phyloP scores from a whole-genome alignment of 2,888 invertebrate species.

The Dione vanillae region DNA sequence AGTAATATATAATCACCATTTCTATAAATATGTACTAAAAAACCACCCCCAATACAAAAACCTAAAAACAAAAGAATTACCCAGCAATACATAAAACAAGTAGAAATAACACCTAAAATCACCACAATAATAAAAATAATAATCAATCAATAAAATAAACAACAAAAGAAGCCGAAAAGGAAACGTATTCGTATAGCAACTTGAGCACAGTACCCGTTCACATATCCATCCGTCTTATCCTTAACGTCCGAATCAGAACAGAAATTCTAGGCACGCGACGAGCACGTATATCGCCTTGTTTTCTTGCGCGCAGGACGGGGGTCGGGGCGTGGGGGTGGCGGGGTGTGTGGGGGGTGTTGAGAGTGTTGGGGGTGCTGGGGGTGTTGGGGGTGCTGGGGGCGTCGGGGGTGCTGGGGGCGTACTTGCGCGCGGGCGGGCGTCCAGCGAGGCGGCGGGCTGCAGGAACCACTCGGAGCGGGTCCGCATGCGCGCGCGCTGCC shows the following conservation, averaged over 20 bases:
- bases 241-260: conserved; percentile 68
- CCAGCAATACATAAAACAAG: conserved; percentile 1
- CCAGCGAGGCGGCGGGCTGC: conserved; percentile 86
- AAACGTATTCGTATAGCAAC: conserved; percentile 35
- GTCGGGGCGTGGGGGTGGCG: conserved; percentile 26
- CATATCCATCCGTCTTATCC: conserved; percentile 48
- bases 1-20: too few relatives aligned
- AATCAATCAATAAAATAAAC: neutral
- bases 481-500: conserved; percentile 98
- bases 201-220: conserved; percentile 77
- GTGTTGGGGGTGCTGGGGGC: conserved; percentile 36
- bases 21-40: neutral
- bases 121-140: too few relatives aligned
- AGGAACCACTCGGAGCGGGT: conserved; percentile 99
- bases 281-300: conserved; percentile 81
- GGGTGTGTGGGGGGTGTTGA: conserved; percentile 49
- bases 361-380: conserved; percentile 43
- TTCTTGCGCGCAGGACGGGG: conserved; percentile 56
- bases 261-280: conserved; percentile 84
- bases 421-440: conserved; percentile 76
- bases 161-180: conserved; percentile 52
- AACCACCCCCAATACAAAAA: neutral
- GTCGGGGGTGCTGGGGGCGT: conserved; percentile 51
- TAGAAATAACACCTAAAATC: neutral
- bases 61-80: neutral